Evolutionary conservation across 2,888 invertebrate genomes (phyloP), one percentile per base, ranked within the genome.

Genomic region (Megalurothrips usitatus): DNA sequence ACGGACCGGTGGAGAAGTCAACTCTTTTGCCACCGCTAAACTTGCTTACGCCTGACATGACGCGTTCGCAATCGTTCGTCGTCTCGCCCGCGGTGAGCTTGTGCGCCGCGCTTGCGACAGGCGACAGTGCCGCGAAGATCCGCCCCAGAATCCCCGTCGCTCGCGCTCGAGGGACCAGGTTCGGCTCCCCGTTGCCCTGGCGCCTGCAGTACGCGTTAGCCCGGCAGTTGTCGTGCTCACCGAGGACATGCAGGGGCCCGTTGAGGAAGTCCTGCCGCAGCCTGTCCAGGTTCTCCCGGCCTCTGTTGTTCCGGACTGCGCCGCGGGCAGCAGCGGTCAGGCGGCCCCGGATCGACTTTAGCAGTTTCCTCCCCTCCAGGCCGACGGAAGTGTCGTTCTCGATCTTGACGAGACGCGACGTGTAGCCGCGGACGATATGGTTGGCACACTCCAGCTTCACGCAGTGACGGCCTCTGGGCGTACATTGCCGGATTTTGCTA

Each of bases 361-460:
- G 17, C 9, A 63, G 17, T 3, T 8, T 11, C 2, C 63, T 14
- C 1, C n/a, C 63, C 63, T n/a, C n/a, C n/a, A 1, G 1, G 2
- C n/a, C 63, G 0, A 19, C 0, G 1, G 9, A 19, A 11, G 11
- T 63, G 1, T 63, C 6, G 9, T 63, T 63, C 9, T 9, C 63
- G 17, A 63, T 63, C 9, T 1, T 19, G 63, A n/a, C 19, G 19
- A 63, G 14, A 10, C 63, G 17, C 2, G 63, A 2, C 2, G 81
- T 81, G 78, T 78, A 81, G 43, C 43, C 6, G 19, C n/a, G n/a
- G 19, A 75, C 81, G 1, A 58, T 43, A 23, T 81, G 81, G 78
- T 81, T 81, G 47, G 81, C 81, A 23, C 81, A 81, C 52, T 81
- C 81, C 12, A 81, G 23, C 47, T 81, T 81, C 23, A 43, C 78